Evolutionary conservation across 1,140 invertebrate genomes (phyloP), one percentile per base, ranked within the genome.

Genomic region (Formica selysi): DNA sequence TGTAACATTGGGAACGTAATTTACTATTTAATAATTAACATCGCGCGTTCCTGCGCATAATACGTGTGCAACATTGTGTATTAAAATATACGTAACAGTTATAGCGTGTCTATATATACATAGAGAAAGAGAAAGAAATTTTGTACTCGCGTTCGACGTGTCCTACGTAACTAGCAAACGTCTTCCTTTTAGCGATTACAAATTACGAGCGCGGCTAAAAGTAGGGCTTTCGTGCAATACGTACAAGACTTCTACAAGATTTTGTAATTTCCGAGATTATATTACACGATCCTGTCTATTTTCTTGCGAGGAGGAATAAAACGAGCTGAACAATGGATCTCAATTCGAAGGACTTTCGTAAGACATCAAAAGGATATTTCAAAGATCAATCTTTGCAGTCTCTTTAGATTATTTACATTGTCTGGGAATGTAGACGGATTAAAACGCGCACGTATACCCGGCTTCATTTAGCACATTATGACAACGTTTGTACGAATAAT

Each of bases 111-210:
- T 87, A 90, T 91, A 89, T 41, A 22, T n/a, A 54, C 1, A 44
- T 11, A 44, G 19, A 76, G 16, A 76, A 16, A 76, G 3, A 57
- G 10, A 62, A 6, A 73, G 90, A 90, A 92, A 90, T 92, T 93
- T 93, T 93, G 91, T 93, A 92, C 89, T 86, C 71, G n/a, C 64
- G 83, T 86, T 89, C 89, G 86, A 89, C 76, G 86, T 88, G 90
- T 92, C 91, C 89, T 92, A 88, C 90, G 74, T 91, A 93, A 93
- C 91, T 92, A 93, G 89, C 71, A 92, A 87, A 93, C 89, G 93
- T 94, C 93, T 94, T 94, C 93, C 93, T 94, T 91, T 86, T 87
- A 91, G 86, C 90, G 89, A 90, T 85, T 85, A 87, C 54, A 68
- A 91, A 92, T 54, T 79, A 86, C 76, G 64, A 91, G 74, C 88